Percentiles rank a stretch among this genome's conserved stretches.
Conservation (phyloP, 2,113 vertebrate species). For the Petromus typicus region DNA sequence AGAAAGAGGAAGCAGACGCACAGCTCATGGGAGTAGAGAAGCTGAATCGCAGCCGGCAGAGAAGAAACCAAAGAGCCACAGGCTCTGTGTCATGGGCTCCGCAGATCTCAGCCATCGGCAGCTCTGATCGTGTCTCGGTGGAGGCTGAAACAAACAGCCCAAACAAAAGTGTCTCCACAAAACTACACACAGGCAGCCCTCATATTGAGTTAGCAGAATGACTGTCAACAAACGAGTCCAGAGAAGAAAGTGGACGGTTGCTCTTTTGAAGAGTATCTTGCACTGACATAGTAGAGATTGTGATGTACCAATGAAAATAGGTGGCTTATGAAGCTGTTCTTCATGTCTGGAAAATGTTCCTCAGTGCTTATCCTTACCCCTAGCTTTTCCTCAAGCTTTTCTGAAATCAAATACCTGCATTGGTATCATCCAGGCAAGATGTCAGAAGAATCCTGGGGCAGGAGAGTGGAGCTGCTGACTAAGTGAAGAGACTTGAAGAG, state of each 20-base stretch:
- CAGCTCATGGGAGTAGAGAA: background rate
- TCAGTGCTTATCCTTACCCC: background rate
- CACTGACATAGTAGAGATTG: background rate
- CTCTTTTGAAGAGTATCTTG: background rate
- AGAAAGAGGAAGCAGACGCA: background rate
- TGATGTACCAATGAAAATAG: background rate
- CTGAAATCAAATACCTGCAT: background rate
- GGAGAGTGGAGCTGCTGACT: background rate
- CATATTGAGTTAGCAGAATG: background rate
- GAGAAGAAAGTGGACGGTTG: background rate
- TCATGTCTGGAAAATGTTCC: background rate
- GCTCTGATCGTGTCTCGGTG: accelerated
- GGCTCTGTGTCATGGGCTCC: accelerated
- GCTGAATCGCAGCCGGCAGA: background rate
- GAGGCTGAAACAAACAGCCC: background rate
- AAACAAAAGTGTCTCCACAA: background rate
- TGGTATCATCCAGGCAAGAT: background rate
- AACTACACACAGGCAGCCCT: background rate
- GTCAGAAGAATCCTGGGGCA: background rate
- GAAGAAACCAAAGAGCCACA: background rate
- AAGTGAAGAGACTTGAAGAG: background rate
- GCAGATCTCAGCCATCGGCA: background rate
- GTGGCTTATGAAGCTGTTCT: background rate
- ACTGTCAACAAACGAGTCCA: background rate
- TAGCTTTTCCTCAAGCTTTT: background rate